Conservation (phyloP, 2,113 vertebrate genomes). For the Xiphophorus maculatus region DNA sequence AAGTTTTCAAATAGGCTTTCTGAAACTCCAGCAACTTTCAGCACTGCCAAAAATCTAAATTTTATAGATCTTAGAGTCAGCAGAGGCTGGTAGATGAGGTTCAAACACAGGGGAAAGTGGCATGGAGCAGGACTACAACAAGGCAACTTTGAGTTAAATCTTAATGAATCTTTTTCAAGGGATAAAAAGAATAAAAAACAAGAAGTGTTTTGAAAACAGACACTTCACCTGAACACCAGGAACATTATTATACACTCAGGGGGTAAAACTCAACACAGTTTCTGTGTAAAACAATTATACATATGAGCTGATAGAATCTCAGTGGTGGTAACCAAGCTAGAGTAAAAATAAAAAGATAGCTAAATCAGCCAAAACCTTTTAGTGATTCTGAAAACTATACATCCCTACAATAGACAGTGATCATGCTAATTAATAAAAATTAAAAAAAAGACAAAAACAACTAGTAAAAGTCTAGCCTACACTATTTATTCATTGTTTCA, state of each 20-base stretch:
- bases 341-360: too few species aligned
- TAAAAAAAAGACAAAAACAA: too few species aligned
- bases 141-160: background rate
- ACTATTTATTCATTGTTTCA: background rate
- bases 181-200: background rate
- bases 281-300: background rate
- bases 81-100: background rate
- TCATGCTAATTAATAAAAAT: too few species aligned
- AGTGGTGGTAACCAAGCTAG: too few species aligned
- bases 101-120: too few species aligned
- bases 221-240: too few species aligned
- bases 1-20: background rate
- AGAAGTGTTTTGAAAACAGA: background rate
- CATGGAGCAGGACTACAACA: background rate
- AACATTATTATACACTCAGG: too few species aligned
- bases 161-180: background rate
- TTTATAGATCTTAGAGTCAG: background rate
- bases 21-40: background rate
- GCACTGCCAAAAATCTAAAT: background rate
- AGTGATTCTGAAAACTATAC: too few species aligned
- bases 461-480: background rate
- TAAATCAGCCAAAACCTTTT: too few species aligned
- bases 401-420: too few species aligned
- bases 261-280: background rate
- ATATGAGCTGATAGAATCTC: background rate